Evolutionary conservation across 2,113 vertebrate genomes (phyloP), one percentile per base, ranked within the genome.

Genomic region (Neogobius melanostomus): DNA sequence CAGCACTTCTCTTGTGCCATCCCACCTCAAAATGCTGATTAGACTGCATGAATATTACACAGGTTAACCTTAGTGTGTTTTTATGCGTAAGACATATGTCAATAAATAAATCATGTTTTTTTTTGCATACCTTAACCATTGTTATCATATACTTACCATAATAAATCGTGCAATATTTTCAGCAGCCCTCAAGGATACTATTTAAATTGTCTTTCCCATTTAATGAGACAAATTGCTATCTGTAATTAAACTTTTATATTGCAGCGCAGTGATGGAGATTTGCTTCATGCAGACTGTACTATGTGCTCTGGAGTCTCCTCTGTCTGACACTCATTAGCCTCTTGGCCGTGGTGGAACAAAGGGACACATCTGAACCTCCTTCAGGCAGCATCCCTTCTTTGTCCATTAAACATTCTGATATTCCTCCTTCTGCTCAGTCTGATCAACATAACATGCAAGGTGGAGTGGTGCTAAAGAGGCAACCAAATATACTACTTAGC

Each of bases 181-280:
- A 36, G 28, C 28, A 36, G 28, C 28, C 28, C 28, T 36, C 28
- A 36, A 57, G 36, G 60, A 64, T 59, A 44, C 8, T 28, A 50
- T 61, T 21, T 28, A 61, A 50, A 14, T 16, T 12, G 64, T 66
- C 54, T 77, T 71, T 57, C 57, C 12, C 4, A 76, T 74, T 74
- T 69, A 81, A 75, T 78, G 50, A 77, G 65, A 74, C 72, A 50
- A 64, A 76, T 66, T 60, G 64, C 42, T 54, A 61, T 56, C 66
- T 80, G 81, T 82, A 77, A 83, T 85, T 85, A 86, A 77, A 80
- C 50, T 42, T 69, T 17, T 48, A 36, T 12, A 76, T 14, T 44
- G 47, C 28, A 17, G 42, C 65, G 49, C 42, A 2, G 75, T 79
- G 80, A 85, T 82, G 70, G 62, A 65, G 52, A 82, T 67, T 61